These are phyloP conservation scores for Melipona quadrifasciata DNA, from an alignment of 1,140 invertebrate genomes.

Conservation along the genomic window DNA sequence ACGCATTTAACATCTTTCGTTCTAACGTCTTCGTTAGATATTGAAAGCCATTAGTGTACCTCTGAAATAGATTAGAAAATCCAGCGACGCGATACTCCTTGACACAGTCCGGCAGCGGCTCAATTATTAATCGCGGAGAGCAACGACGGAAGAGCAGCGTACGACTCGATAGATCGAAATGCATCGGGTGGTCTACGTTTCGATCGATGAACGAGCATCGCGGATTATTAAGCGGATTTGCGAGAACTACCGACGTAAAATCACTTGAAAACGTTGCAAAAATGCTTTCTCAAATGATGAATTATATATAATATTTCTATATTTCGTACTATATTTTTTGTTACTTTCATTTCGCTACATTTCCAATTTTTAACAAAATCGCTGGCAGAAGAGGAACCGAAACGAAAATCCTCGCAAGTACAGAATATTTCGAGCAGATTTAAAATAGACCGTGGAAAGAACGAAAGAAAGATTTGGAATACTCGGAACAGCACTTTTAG, in stretches of 20 bases:
- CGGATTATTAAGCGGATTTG: not conserved
- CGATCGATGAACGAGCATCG: not conserved
- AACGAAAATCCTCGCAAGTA: too few species aligned
- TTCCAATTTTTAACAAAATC: too few species aligned
- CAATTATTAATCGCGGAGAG: not conserved
- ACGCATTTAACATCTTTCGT: not conserved
- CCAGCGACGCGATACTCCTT: not conserved
- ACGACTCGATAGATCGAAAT: not conserved
- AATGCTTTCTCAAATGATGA: too few species aligned
- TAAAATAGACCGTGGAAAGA: too few species aligned
- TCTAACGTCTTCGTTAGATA: not conserved
- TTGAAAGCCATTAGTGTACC: slow-evolving; percentile 3
- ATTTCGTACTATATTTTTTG: too few species aligned
- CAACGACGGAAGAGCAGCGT: not conserved
- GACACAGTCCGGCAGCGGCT: not conserved
- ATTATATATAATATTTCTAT: too few species aligned
- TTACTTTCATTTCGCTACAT: too few species aligned
- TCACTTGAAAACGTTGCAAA: too few species aligned
- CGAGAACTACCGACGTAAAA: not conserved
- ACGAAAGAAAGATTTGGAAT: too few species aligned
- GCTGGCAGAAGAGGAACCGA: too few species aligned
- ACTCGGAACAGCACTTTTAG: too few species aligned
- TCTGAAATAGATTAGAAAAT: not conserved
- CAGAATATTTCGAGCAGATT: too few species aligned
- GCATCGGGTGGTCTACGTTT: not conserved